Evolutionary conservation across 2,113 vertebrate species (phyloP).

Genomic region (Tachysurus fulvidraco): DNA sequence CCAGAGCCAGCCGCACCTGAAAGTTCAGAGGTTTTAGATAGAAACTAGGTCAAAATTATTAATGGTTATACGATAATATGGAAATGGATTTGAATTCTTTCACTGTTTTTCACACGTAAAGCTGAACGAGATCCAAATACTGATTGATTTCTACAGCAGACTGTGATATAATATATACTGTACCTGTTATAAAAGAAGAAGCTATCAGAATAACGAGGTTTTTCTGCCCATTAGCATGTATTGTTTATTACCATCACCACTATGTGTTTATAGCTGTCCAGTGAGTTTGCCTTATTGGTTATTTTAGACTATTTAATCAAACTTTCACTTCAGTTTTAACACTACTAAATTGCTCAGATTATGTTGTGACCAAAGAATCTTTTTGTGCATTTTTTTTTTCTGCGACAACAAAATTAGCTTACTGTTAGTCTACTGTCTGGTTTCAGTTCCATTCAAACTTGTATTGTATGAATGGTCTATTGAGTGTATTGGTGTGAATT

Average conservation of each 20-base stretch:
- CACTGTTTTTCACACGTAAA: no score
- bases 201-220: neutral
- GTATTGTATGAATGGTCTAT: neutral
- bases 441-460: neutral
- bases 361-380: neutral
- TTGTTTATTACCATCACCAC: neutral
- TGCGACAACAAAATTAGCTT: neutral
- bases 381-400: neutral
- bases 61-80: neutral
- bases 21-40: neutral
- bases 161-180: no score
- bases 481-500: neutral
- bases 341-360: neutral
- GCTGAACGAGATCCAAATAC: no score
- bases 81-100: neutral
- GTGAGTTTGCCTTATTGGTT: neutral
- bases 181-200: no score
- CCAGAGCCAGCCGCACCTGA: conserved; percentile 6
- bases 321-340: neutral
- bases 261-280: neutral
- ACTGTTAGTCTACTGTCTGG: neutral
- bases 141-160: no score
- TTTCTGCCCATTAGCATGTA: neutral
- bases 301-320: neutral
- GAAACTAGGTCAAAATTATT: neutral